phyloP scores from a whole-genome alignment of 2,113 vertebrate species.

The Gobiocypris rarus region DNA sequence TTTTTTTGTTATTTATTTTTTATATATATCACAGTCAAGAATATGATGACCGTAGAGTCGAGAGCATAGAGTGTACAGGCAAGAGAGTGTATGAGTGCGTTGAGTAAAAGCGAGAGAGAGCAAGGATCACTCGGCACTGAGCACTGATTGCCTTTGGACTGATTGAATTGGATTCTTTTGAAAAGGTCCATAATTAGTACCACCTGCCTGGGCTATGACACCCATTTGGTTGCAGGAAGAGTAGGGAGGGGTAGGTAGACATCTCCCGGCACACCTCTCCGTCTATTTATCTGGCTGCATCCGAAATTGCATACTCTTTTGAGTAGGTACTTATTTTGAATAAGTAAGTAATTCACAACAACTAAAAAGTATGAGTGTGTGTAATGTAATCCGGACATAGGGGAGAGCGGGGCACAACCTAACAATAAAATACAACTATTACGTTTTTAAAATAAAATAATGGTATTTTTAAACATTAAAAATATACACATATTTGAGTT shows the following conservation, averaged over 20 bases:
- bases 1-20: too few species aligned
- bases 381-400: too few species aligned
- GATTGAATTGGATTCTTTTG: slow-evolving; percentile 51
- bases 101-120: slow-evolving; percentile 2
- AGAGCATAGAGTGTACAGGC: neutral
- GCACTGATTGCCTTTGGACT: slow-evolving; percentile 53
- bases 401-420: too few species aligned
- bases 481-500: too few species aligned
- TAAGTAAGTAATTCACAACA: too few species aligned
- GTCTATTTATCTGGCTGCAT: neutral
- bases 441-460: too few species aligned
- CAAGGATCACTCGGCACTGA: slow-evolving; percentile 29
- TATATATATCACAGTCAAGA: neutral
- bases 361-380: too few species aligned
- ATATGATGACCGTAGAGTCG: neutral
- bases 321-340: too few species aligned
- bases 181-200: slow-evolving; percentile 50
- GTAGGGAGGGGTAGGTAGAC: neutral
- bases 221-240: slow-evolving; percentile 33
- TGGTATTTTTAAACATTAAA: too few species aligned
- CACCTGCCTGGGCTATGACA: slow-evolving; percentile 50
- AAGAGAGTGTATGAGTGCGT: slow-evolving; percentile 11
- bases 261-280: neutral
- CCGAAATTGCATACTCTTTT: too few species aligned
- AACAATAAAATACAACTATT: too few species aligned